These are phyloP conservation scores for Heliconius ismenius DNA, from an alignment of 2,888 invertebrate species.

Conservation along the genomic window DNA sequence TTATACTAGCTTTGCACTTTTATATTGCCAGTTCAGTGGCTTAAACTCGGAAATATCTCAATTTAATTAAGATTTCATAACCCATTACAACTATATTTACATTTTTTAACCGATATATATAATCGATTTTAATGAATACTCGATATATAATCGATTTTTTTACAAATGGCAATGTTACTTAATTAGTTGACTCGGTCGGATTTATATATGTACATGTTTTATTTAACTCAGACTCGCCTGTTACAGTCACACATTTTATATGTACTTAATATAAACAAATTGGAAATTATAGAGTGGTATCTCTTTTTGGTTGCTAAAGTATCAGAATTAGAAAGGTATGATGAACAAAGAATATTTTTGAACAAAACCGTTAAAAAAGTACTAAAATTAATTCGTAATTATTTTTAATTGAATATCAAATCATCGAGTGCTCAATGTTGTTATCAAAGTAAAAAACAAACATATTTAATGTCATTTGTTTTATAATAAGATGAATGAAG, in stretches of 20 bases:
- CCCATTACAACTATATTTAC: constrained; percentile 73
- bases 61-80: constrained; percentile 79
- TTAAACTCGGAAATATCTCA: constrained; percentile 80
- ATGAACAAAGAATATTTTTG: not conserved
- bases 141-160: constrained; percentile 43
- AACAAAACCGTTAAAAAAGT: not conserved
- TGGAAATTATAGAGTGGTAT: not conserved
- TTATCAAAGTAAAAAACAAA: constrained; percentile 1
- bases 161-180: constrained; percentile 54
- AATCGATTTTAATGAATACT: constrained; percentile 39
- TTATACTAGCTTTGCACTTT: constrained; percentile 80
- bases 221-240: constrained; percentile 29
- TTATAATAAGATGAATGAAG: not conserved
- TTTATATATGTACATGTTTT: constrained; percentile 42
- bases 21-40: constrained; percentile 77
- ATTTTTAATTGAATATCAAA: not conserved
- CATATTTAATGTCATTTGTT: not conserved
- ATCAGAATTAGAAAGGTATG: not conserved
- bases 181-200: constrained; percentile 56
- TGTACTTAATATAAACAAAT: constrained; percentile 8
- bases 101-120: constrained; percentile 56
- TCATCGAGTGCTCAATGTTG: not conserved
- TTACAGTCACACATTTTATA: constrained; percentile 11
- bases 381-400: not conserved
- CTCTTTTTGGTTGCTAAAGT: constrained; percentile 9